phyloP scores from a whole-genome alignment of 2,113 vertebrate genomes.

The Colinus virginianus region DNA sequence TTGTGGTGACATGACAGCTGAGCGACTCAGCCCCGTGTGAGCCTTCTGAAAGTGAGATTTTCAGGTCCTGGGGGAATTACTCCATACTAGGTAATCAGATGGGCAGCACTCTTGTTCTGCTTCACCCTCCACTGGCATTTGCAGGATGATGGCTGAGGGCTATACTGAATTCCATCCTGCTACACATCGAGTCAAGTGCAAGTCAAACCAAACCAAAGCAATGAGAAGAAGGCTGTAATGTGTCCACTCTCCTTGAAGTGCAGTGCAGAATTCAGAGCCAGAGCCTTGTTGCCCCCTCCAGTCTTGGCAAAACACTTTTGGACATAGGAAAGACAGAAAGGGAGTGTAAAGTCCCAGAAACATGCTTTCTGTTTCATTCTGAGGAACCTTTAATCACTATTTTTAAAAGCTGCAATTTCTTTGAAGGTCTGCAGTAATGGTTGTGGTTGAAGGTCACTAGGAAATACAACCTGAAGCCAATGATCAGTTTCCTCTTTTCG shows the following conservation, averaged over 20 bases:
- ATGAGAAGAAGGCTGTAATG: not conserved
- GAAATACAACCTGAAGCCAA: not conserved
- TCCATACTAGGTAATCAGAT: not conserved
- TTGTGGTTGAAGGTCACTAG: not conserved
- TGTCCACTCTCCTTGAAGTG: not conserved
- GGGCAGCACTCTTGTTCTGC: not conserved
- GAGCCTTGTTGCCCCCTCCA: not conserved
- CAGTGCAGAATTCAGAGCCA: not conserved
- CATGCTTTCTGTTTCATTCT: not conserved
- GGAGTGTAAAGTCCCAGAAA: not conserved
- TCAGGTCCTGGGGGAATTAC: not conserved
- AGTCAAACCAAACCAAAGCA: not conserved
- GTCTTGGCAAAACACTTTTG: not conserved
- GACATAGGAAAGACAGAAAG: not conserved
- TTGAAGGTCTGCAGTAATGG: not conserved
- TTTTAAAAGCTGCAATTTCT: not conserved
- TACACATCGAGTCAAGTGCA: not conserved
- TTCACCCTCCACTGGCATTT: not conserved
- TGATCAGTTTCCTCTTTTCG: not conserved
- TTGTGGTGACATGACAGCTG: not conserved
- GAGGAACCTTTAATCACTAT: not conserved
- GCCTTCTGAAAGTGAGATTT: not conserved
- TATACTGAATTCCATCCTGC: not conserved
- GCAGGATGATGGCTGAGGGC: not conserved
- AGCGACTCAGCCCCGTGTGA: not conserved